These are phyloP conservation scores for Grallaria varia DNA, from an alignment of 2,113 vertebrate genomes.

Conservation along the genomic window DNA sequence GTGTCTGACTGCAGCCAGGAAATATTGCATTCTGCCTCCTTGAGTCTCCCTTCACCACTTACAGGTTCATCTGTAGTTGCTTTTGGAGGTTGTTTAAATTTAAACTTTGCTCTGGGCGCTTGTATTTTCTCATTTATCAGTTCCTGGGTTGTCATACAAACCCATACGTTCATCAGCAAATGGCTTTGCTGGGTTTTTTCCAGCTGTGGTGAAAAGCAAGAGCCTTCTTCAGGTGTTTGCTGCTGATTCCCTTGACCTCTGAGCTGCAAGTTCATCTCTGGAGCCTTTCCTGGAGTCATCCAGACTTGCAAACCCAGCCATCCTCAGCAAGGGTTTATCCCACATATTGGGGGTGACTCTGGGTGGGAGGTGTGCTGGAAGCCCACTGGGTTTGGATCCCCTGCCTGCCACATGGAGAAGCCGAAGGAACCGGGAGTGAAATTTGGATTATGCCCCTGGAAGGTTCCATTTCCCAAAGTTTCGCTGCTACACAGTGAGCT, in stretches of 20 bases:
- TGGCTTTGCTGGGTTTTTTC: background rate
- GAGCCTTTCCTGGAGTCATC: background rate
- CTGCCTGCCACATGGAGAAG: background rate
- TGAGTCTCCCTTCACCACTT: background rate
- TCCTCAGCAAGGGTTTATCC: background rate
- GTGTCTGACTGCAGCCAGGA: background rate
- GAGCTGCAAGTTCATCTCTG: background rate
- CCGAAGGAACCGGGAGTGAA: background rate
- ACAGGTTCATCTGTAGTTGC: background rate
- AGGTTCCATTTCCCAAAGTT: background rate
- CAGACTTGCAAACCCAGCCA: background rate
- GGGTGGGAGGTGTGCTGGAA: background rate
- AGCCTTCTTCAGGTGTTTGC: background rate
- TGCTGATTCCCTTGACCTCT: background rate
- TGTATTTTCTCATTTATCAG: background rate
- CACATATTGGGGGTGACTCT: too few relatives aligned
- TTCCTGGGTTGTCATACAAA: background rate
- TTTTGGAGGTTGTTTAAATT: background rate
- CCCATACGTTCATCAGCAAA: background rate
- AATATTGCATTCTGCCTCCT: background rate
- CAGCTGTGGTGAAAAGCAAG: background rate
- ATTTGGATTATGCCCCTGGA: background rate
- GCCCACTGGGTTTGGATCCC: fast-evolving
- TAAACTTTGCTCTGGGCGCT: background rate
- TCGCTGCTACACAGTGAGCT: fast-evolving